Base-by-base conservation (phyloP, 2,888 invertebrate species). In the Drosophila stalkeri region DNA sequence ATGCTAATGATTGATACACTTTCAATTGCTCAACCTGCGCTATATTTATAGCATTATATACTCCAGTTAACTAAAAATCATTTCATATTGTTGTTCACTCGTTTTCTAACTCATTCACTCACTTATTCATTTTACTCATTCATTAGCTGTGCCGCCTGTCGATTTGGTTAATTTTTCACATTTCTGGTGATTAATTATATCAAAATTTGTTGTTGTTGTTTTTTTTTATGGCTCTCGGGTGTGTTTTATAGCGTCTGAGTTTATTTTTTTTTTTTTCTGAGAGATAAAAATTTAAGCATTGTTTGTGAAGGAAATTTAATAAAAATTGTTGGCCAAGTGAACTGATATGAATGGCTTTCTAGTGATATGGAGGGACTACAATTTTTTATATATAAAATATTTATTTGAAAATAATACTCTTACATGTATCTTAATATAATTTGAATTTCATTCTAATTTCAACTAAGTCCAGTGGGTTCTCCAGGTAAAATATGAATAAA, bases 151-250 rank as follows among this genome's bases (percentile, higher is more conserved):
- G 70, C 71, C 54, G 83, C 65, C 76, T 75, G 82, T 71, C 80
- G 67, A 71, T 73, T 75, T 67, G 35, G 59, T 69, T 72, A 73
- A 86, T 86, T 81, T 90, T 77, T 90, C 77, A 83, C 79, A 84
- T 86, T 83, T 75, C 51, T 71, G 75, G 49, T 90, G 86, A 86
- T 86, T 89, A 81, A 86, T 86, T 82, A 78, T 74, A 37, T 70
- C 54, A 57, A 59, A 62, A 55, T 55, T 56, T 18, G 41, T 51
- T 47, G 27, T 51, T 43, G 74, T 46, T n/a, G 7, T 12, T 8
- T 9, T 52, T n/a, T 33, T 18, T 4, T 4, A 11, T 18, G 18
- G 37, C 18, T 57, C 64, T 67, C 60, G 46, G 37, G 46, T 51
- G 43, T 49, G 51, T 64, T 66, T 66, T 56, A 57, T 60, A 51